Percentiles rank a stretch among this genome's conserved stretches.
These are phyloP conservation scores for Lamellibrachia satsuma DNA, from an alignment of 2,888 invertebrate genomes.

Conservation along the genomic window DNA sequence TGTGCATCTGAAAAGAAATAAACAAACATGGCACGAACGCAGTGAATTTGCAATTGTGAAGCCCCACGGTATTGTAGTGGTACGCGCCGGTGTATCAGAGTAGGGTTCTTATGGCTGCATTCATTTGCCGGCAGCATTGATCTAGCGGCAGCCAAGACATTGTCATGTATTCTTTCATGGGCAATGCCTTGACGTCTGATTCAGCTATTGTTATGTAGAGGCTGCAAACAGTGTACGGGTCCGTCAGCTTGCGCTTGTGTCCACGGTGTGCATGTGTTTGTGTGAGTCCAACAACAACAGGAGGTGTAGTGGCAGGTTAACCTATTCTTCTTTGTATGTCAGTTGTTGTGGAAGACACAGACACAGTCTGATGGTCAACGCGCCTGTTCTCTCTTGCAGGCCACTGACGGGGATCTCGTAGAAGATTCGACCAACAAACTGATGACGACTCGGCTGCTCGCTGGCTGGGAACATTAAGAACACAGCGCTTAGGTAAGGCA, in stretches of 20 bases:
- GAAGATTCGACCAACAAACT: not conserved
- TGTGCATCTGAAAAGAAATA: constrained; percentile 1
- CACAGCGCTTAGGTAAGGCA: not conserved
- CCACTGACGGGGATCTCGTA: not conserved
- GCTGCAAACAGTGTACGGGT: not conserved
- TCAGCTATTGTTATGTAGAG: constrained; percentile 6
- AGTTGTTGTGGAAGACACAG: not conserved
- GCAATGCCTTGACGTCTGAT: constrained; percentile 13
- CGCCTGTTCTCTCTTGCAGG: not conserved
- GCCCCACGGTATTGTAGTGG: constrained; percentile 12
- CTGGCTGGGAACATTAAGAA: not conserved
- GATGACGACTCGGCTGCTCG: not conserved
- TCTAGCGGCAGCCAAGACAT: constrained; percentile 13
- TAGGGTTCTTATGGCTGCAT: constrained; percentile 1
- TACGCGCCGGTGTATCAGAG: not conserved
- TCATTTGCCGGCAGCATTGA: not conserved
- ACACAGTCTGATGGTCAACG: not conserved
- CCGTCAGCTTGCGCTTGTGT: not conserved
- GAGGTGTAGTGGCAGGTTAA: not conserved
- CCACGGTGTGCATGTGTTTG: not conserved
- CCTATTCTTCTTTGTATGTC: not conserved
- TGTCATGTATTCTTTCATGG: constrained; percentile 13
- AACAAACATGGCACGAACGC: constrained; percentile 17
- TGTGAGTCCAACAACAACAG: not conserved
- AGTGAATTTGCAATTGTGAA: constrained; percentile 17